Percentiles rank a stretch among this genome's conserved stretches.
Evolutionary conservation across 2,797 vertebrate genomes (phyloP).

Genomic region (Poeciliopsis gracilis): DNA sequence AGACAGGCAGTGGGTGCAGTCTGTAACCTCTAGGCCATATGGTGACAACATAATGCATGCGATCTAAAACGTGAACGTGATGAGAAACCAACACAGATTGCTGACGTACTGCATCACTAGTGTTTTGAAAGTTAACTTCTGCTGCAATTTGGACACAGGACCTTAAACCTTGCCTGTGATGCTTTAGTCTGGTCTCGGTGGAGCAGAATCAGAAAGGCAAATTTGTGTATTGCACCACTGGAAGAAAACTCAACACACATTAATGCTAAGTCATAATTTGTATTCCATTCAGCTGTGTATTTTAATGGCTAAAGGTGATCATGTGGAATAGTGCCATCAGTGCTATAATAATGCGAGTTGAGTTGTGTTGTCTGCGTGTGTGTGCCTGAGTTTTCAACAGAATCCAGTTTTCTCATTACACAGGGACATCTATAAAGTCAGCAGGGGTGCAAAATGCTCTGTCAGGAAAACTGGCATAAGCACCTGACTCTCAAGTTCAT

Average conservation of each 20-base stretch:
- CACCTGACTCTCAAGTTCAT: slow-evolving; percentile 1
- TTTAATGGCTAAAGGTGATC: slow-evolving; percentile 44
- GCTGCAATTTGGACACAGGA: neutral
- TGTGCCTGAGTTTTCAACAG: slow-evolving; percentile 20
- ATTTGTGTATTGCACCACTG: slow-evolving; percentile 2
- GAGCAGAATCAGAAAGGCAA: slow-evolving; percentile 17
- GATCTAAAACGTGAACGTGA: neutral
- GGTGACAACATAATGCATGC: neutral
- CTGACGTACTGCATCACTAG: neutral
- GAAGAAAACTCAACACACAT: slow-evolving; percentile 20
- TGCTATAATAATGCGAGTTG: slow-evolving; percentile 37
- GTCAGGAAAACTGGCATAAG: slow-evolving; percentile 31
- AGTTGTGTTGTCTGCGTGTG: slow-evolving; percentile 1
- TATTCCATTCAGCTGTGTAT: slow-evolving; percentile 35
- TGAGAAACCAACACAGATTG: neutral
- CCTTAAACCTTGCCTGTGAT: neutral
- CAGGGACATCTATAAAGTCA: slow-evolving; percentile 29
- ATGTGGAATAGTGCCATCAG: slow-evolving; percentile 37
- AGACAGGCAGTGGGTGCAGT: neutral
- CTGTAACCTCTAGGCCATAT: neutral
- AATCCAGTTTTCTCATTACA: slow-evolving; percentile 39
- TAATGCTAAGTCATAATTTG: slow-evolving; percentile 33
- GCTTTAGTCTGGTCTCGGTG: neutral
- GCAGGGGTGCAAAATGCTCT: slow-evolving; percentile 25
- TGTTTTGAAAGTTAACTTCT: neutral